Percentiles rank a stretch among this genome's conserved stretches.
phyloP scores from a whole-genome alignment of 2,888 invertebrate genomes.

The Melanostoma mellinum region DNA sequence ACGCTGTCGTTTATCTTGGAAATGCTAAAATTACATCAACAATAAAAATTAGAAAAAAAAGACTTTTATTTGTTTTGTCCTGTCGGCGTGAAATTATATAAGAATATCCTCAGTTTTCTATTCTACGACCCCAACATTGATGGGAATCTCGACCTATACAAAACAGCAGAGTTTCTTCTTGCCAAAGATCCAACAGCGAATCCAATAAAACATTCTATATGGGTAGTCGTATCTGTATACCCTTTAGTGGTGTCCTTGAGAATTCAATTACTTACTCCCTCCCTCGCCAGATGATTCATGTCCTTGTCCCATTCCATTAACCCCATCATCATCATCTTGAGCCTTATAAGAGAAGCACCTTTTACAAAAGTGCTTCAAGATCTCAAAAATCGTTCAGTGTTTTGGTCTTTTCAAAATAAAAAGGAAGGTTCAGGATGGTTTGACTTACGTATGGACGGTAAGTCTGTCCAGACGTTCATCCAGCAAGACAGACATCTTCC shows the following conservation, averaged over 20 bases:
- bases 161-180: constrained; percentile 21
- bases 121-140: background rate
- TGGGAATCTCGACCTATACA: constrained; percentile 21
- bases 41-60: constrained; percentile 31
- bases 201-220: constrained; percentile 61
- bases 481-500: constrained; percentile 20
- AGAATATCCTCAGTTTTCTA: constrained; percentile 13
- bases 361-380: constrained; percentile 34
- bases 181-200: constrained; percentile 46
- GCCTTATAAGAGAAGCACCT: constrained; percentile 19
- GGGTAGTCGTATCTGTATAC: constrained; percentile 1
- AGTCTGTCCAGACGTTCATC: constrained; percentile 12
- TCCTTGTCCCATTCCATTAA: constrained; percentile 10
- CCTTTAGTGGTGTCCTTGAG: constrained; percentile 44
- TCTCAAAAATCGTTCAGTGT: constrained; percentile 5
- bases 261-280: constrained; percentile 58
- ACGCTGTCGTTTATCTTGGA: no score
- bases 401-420: constrained; percentile 4
- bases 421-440: constrained; percentile 33
- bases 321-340: constrained; percentile 24
- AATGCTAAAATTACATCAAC: constrained; percentile 22
- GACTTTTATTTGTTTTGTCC: background rate
- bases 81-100: constrained; percentile 25
- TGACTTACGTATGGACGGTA: constrained; percentile 11
- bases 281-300: constrained; percentile 42